These are phyloP conservation scores for Ctenopoma kingsleyae DNA, from an alignment of 2,797 vertebrate species.

Conservation along the genomic window DNA sequence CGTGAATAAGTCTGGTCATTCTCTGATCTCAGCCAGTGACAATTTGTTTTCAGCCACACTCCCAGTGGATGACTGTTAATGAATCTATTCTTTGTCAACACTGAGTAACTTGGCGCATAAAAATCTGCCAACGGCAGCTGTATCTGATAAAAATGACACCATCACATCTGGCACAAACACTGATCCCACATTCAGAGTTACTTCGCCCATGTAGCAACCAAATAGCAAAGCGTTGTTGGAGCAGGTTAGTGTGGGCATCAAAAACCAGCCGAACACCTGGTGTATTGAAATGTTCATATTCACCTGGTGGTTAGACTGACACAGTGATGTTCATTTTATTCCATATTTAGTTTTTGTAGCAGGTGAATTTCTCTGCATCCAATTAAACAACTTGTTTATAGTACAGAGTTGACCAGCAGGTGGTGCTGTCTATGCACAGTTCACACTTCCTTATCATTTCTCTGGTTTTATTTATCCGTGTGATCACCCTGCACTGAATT, in stretches of 20 bases:
- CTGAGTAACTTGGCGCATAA: background rate
- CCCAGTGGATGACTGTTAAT: constrained; percentile 9
- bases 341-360: background rate
- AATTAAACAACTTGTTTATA: background rate
- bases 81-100: constrained; percentile 9
- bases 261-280: background rate
- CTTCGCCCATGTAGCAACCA: background rate
- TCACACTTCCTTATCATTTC: background rate
- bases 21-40: constrained; percentile 15
- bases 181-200: constrained; percentile 13
- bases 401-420: constrained; percentile 63
- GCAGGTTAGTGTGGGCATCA: background rate
- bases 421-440: constrained; percentile 56
- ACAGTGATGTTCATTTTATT: background rate
- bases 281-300: background rate
- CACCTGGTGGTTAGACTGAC: background rate
- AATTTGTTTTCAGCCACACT: constrained; percentile 13
- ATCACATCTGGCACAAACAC: constrained; percentile 26
- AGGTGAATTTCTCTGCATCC: background rate
- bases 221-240: background rate
- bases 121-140: constrained; percentile 14
- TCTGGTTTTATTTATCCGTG: background rate
- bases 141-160: background rate
- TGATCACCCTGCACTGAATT: background rate
- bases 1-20: constrained; percentile 13